phyloP scores from a whole-genome alignment of 2,113 vertebrate species.

The Apodemus speciosus region DNA sequence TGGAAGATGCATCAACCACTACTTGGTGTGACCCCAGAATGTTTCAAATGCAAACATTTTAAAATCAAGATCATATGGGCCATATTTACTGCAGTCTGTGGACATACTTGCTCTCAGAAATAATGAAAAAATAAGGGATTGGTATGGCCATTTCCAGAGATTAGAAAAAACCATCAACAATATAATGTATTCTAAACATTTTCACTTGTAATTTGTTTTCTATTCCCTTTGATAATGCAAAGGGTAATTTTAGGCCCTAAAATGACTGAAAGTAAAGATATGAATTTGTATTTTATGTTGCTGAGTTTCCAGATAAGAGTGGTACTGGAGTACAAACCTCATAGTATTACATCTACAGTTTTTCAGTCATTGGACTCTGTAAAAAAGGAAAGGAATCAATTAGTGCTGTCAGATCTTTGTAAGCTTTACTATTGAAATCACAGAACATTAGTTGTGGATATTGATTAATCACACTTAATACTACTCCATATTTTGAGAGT shows the following conservation, averaged over 20 bases:
- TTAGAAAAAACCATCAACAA: slow-evolving; percentile 40
- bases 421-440: slow-evolving; percentile 61
- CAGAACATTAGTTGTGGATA: slow-evolving; percentile 81
- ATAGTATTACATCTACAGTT: slow-evolving; percentile 68
- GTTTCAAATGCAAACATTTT: slow-evolving; percentile 80
- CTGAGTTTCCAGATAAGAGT: slow-evolving; percentile 61
- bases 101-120: slow-evolving; percentile 67
- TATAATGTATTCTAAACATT: slow-evolving; percentile 56
- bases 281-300: slow-evolving; percentile 60
- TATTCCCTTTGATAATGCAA: slow-evolving; percentile 13
- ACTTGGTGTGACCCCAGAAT: slow-evolving; percentile 83
- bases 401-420: slow-evolving; percentile 70
- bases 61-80: slow-evolving; percentile 78
- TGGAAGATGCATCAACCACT: slow-evolving; percentile 81
- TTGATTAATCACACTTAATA: slow-evolving; percentile 50
- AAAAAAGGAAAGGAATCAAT: slow-evolving; percentile 30
- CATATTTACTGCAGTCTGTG: slow-evolving; percentile 71
- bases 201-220: slow-evolving; percentile 57
- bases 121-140: slow-evolving; percentile 56
- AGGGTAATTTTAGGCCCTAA: slow-evolving; percentile 30
- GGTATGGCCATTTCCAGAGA: slow-evolving; percentile 44
- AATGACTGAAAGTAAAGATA: slow-evolving; percentile 66
- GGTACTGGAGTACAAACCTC: slow-evolving; percentile 70
- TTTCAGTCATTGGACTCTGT: slow-evolving; percentile 63
- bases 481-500: not conserved